Evolutionary conservation across 2,888 invertebrate genomes (phyloP), one percentile per base, ranked within the genome.

Genomic region (Drosophila emarginata): DNA sequence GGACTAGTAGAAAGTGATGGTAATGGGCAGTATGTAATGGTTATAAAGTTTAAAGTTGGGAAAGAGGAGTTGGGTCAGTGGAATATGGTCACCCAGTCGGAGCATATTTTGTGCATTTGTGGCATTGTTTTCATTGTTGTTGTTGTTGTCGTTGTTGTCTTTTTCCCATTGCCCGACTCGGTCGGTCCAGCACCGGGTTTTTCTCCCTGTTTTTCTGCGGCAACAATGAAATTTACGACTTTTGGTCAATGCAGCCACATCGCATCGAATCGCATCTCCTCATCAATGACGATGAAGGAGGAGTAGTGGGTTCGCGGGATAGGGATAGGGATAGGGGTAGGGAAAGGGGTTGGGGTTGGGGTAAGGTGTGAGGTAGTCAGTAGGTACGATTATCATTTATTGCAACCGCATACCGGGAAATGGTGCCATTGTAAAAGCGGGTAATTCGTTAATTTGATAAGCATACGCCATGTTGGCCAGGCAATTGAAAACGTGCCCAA

Each of bases 361-460:
- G 61, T 14, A 37, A 54, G 65, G 64, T 53, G 68, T 64, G 70
- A 9, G 32, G 32, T 32, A 11, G 52, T 7, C 54, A 45, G 51
- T 64, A 62, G 54, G 62, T 65, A 67, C 79, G 81, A 82, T 82
- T 82, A 82, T 82, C 84, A 82, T 82, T 82, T 82, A 82, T 84
- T 81, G 86, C 85, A 77, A 81, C 83, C 80, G 79, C 83, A 85
- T 79, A 76, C 56, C 56, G 78, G 77, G 64, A 74, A 78, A 80
- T 74, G 74, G 64, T 58, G 64, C 75, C 81, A 78, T 77, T 80
- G 74, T 72, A 70, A 77, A 60, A 64, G 78, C 74, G 78, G 75
- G 76, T 83, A 83, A 83, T 84, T 81, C 81, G 83, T 78, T 85
- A 85, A 84, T 84, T 85, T 85, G 81, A 84, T 84, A 84, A 84